Conservation (phyloP, 1,140 invertebrate genomes). For the Drosophila bocki region DNA sequence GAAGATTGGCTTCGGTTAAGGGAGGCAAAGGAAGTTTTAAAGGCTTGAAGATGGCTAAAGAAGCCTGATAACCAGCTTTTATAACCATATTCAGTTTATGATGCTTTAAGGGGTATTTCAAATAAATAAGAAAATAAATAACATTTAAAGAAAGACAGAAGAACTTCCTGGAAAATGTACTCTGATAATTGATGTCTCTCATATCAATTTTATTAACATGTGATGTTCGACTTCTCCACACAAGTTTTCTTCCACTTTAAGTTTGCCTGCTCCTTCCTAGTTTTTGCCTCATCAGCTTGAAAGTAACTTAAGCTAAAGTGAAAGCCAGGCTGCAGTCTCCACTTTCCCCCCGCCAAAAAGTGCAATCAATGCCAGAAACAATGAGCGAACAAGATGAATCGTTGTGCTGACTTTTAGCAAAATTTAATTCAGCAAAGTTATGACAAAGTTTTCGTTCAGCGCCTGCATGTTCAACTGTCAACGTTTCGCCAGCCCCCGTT, state of each 20-base stretch:
- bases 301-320: constrained; percentile 25
- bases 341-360: constrained; percentile 14
- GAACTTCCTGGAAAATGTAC: not conserved
- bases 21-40: not conserved
- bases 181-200: not conserved
- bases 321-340: constrained; percentile 13
- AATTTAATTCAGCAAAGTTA: constrained; percentile 75
- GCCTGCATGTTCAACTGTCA: constrained; percentile 66
- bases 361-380: constrained; percentile 56
- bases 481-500: constrained; percentile 27
- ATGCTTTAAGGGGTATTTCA: not conserved
- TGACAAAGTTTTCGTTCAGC: constrained; percentile 70
- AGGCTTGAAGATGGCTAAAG: not conserved
- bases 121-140: not conserved
- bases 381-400: constrained; percentile 49
- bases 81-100: too few species aligned
- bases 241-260: constrained; percentile 2
- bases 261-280: constrained; percentile 5
- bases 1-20: constrained; percentile 9
- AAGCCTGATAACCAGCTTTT: not conserved
- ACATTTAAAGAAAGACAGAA: not conserved
- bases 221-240: constrained; percentile 5
- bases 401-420: constrained; percentile 51
- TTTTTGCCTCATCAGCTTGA: constrained; percentile 37
- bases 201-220: not conserved